Percentiles rank a stretch among this genome's conserved stretches.
Evolutionary conservation across 2,888 invertebrate genomes (phyloP).

Genomic region (Polietes domitor): DNA sequence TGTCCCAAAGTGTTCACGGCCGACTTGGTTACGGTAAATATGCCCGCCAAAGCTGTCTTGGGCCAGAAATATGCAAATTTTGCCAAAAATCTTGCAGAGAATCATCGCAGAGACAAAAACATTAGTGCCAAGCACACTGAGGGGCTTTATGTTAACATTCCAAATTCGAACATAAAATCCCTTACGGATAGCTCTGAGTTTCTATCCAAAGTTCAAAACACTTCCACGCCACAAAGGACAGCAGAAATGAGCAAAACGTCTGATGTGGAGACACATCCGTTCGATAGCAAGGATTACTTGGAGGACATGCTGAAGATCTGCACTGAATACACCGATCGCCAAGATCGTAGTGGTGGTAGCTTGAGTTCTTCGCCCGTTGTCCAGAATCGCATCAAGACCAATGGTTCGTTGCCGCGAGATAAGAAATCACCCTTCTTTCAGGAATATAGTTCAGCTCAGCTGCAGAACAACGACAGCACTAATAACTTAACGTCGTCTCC

Average conservation of each 20-base stretch:
- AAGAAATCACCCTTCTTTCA: conserved; percentile 81
- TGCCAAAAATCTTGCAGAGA: conserved; percentile 83
- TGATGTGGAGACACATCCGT: conserved; percentile 81
- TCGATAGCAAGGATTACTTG: conserved; percentile 71
- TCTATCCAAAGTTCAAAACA: conserved; percentile 7
- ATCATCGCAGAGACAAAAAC: conserved; percentile 79
- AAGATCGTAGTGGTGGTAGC: conserved; percentile 81
- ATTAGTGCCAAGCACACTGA: conserved; percentile 67
- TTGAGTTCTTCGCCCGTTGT: conserved; percentile 80
- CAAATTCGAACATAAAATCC: neutral
- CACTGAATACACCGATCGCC: conserved; percentile 91
- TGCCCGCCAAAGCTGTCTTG: conserved; percentile 90
- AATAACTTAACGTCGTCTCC: conserved; percentile 63
- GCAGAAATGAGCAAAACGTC: conserved; percentile 67
- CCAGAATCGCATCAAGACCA: conserved; percentile 91
- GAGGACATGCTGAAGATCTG: conserved; percentile 97
- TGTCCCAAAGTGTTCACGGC: conserved; percentile 91
- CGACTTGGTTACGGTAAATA: conserved; percentile 89
- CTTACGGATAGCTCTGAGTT: conserved; percentile 2
- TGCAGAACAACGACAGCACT: conserved; percentile 60
- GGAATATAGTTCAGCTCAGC: conserved; percentile 66
- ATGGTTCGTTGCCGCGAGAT: conserved; percentile 89
- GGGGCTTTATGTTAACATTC: conserved; percentile 44
- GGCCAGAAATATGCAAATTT: conserved; percentile 85
- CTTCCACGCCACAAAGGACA: conserved; percentile 1